A percentile compares a stretch with the other conserved stretches of the same genome.
phyloP scores from a whole-genome alignment of 2,113 vertebrate species.

The Lonchura striata region DNA sequence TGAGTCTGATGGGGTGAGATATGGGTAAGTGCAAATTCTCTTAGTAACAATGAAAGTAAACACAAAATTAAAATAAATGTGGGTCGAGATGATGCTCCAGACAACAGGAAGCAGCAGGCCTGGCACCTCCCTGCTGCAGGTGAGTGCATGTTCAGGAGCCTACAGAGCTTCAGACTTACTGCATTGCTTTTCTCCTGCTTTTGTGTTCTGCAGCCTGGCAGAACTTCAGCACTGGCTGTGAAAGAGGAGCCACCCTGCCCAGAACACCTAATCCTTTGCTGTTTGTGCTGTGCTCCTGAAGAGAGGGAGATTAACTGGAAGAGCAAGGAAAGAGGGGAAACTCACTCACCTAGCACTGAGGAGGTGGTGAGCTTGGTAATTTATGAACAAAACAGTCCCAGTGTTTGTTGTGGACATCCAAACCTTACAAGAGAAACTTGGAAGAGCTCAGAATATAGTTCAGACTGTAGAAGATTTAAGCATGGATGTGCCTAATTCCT shows the following conservation, averaged over 20 bases:
- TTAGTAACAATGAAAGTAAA: not conserved
- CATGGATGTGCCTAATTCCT: not conserved
- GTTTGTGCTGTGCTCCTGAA: not conserved
- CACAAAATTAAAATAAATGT: not conserved
- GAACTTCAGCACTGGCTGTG: not conserved
- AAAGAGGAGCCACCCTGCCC: not conserved
- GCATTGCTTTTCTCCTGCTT: not conserved
- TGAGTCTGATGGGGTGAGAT: not conserved
- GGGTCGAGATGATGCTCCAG: not conserved
- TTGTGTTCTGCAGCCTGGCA: not conserved
- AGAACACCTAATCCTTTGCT: not conserved
- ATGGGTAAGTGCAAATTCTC: not conserved
- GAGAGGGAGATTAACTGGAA: not conserved
- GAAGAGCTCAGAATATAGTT: not conserved
- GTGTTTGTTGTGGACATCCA: not conserved
- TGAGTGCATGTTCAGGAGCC: rapidly evolving
- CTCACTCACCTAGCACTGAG: not conserved
- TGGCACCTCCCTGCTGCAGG: not conserved
- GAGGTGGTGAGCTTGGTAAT: not conserved
- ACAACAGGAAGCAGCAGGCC: not conserved
- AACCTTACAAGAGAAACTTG: not conserved
- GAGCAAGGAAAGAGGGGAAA: rapidly evolving
- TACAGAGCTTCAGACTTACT: not conserved
- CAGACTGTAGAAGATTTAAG: not conserved
- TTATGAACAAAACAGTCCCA: not conserved